Conservation (phyloP, 1,140 invertebrate genomes). For the Brachionus calyciflorus region DNA sequence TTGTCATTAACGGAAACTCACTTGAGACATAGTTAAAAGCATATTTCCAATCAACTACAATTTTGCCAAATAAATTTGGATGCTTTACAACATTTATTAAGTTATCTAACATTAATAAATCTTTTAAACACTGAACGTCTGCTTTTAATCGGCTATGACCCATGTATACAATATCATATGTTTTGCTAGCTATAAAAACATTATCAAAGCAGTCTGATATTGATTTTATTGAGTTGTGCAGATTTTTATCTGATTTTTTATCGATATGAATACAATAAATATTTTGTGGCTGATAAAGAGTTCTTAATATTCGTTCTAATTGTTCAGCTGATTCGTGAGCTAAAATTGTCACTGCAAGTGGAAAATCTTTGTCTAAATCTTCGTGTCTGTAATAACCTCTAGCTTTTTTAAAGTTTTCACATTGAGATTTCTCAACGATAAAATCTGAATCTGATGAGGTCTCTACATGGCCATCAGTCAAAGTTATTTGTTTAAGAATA, state of each 20-base stretch:
- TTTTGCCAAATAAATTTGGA: background rate
- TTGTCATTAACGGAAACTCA: constrained; percentile 39
- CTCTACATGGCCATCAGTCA: no score
- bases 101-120: constrained; percentile 47
- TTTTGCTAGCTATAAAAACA: constrained; percentile 51
- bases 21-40: constrained; percentile 6
- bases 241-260: constrained; percentile 47
- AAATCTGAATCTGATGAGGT: constrained; percentile 12
- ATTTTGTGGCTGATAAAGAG: constrained; percentile 47
- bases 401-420: background rate
- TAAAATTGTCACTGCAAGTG: constrained; percentile 46
- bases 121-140: constrained; percentile 53
- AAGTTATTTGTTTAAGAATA: background rate
- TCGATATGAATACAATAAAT: constrained; percentile 48
- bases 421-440: background rate
- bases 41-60: background rate
- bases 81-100: background rate
- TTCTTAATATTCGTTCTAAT: constrained; percentile 45
- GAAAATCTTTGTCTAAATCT: background rate
- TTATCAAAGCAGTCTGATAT: constrained; percentile 51
- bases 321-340: constrained; percentile 40
- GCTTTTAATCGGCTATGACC: constrained; percentile 50
- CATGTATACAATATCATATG: constrained; percentile 51
- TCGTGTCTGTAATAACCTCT: constrained; percentile 12
- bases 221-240: background rate